Evolutionary conservation across 30 jellyfish, hydroid and myxozoan species (phyloP), one percentile per base, ranked within the genome.

Genomic region (Chrysaora quinquecirrha): DNA sequence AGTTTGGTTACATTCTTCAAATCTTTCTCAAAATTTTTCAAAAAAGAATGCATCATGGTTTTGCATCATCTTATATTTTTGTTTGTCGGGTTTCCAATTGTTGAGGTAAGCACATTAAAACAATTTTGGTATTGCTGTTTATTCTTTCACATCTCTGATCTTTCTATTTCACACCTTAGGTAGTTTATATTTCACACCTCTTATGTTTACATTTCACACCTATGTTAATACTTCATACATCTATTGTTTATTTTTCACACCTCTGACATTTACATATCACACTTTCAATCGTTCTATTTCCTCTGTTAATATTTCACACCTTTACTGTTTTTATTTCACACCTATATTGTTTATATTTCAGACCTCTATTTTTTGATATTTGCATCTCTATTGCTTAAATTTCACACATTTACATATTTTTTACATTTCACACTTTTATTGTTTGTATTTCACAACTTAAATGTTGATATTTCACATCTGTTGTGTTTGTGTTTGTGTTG

Each of bases 81-180:
- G 21, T 58, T 46, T 38, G 83, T 70, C 58, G 97, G 97, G 1
- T 54, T 90, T 6, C 97, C 97, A 10, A 34, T 75, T 38, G 73
- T 80, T 46, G 72, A 43, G 70, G 96, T 76, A 32, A 64, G 90
- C 29, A 52, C 29, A 10, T 16, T 52, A 3, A 3, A 10, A 4
- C 3, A 25, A 4, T 20, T 52, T 52, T 19, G 2, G 3, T 52
- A 52, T 52, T 10, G 9, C 6, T 20, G 19, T 20, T 4, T 10
- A 20, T 16, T 52, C 68, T 3, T 52, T 16, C 68, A 19, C 16
- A 6, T 9, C 16, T 6, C 58, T 6, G 16, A 6, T 9, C 12
- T 43, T 16, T 6, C 9, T 16, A 43, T 43, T 6, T 43, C 16
- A 43, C 16, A 16, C 9, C 58, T 43, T 16, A 43, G 12, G 12